Evolutionary conservation across 2,113 vertebrate species (phyloP), one percentile per base, ranked within the genome.

Genomic region (Bucco capensis): DNA sequence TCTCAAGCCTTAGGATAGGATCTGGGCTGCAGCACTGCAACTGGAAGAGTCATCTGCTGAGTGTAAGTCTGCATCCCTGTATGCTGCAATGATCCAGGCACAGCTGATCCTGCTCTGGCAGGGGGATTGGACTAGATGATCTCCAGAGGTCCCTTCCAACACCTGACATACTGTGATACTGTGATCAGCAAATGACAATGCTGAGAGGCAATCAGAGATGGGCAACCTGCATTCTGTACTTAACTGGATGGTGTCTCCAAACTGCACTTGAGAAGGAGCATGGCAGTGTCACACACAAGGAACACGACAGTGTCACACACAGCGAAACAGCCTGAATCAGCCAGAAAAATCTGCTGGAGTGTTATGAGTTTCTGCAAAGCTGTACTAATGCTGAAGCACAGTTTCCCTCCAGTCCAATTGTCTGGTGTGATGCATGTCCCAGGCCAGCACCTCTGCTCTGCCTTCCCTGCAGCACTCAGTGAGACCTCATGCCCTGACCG

Each of bases 111-210:
- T n/a, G n/a, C n/a, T n/a, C n/a, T n/a, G n/a, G n/a, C n/a, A n/a
- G n/a, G n/a, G n/a, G n/a, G n/a, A n/a, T n/a, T n/a, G n/a, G n/a
- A n/a, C n/a, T n/a, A n/a, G n/a, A n/a, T n/a, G n/a, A n/a, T n/a
- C n/a, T n/a, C n/a, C n/a, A n/a, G n/a, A n/a, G n/a, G n/a, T n/a
- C n/a, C n/a, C n/a, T n/a, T n/a, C n/a, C n/a, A n/a, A n/a, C n/a
- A n/a, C n/a, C n/a, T n/a, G n/a, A n/a, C n/a, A n/a, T n/a, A n/a
- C n/a, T n/a, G n/a, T n/a, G n/a, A n/a, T n/a, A n/a, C n/a, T n/a
- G n/a, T 1, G 1, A 31, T 21, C 17, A 15, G 22, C 24, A 40
- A 50, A 49, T 1, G 2, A 14, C 49, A 54, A n/a, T 0, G 1
- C 0, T 24, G 38, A 35, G 44, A 0, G 3, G 19, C 27, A n/a